These are phyloP conservation scores for Automeris io DNA, from an alignment of 2,888 invertebrate species.

Conservation along the genomic window DNA sequence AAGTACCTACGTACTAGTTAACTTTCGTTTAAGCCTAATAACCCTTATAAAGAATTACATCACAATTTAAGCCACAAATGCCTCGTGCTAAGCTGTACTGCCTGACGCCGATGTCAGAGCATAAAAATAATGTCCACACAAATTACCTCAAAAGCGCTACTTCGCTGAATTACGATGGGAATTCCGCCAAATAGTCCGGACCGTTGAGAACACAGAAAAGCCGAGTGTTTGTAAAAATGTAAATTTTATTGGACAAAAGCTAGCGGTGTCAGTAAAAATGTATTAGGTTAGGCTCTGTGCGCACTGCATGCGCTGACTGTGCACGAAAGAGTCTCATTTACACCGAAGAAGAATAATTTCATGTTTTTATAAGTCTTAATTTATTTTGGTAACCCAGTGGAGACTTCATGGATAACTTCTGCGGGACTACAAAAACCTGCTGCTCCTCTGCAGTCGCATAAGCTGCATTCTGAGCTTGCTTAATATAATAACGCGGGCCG, in stretches of 20 bases:
- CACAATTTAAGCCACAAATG: not conserved
- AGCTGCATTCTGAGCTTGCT: no score
- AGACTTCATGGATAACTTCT: no score
- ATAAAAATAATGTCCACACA: conserved; percentile 5
- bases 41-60: not conserved
- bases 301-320: conserved; percentile 45
- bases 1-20: no score
- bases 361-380: no score
- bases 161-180: conserved; percentile 3
- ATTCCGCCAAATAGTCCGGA: conserved; percentile 1
- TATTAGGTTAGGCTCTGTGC: conserved; percentile 54
- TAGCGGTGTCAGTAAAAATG: conserved; percentile 54
- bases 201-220: conserved; percentile 6
- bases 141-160: conserved; percentile 6
- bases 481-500: no score
- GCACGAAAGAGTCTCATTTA: conserved; percentile 7
- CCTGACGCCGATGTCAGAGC: not conserved
- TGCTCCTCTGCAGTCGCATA: no score
- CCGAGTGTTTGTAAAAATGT: conserved; percentile 61
- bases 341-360: conserved; percentile 1
- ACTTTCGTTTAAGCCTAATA: no score
- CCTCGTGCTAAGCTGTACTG: not conserved
- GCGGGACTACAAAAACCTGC: no score
- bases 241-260: conserved; percentile 64
- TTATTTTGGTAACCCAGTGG: no score